Evolutionary conservation across 2,888 invertebrate species (phyloP), one percentile per base, ranked within the genome.

Genomic region (Leptinotarsa haldemani): DNA sequence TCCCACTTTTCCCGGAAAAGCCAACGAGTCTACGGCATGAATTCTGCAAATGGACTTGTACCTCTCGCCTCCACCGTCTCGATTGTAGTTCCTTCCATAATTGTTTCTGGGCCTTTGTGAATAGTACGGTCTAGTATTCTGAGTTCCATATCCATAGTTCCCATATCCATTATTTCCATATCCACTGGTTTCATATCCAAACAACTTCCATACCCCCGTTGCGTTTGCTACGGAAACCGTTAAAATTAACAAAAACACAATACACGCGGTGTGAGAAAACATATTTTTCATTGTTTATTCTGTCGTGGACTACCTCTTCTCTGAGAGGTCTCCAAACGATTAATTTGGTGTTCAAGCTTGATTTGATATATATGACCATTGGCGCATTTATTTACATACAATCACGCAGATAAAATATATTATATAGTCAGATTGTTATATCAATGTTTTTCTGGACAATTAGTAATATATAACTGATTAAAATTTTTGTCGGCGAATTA

Each of bases 11-110:
- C 90, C 88, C 81, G 93, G 89, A 88, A 91, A 90, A 2, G 90
- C 90, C 78, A 90, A 90, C 25, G 89, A 88, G 84, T 91, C 89
- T 1, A 90, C 88, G 81, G 91, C 91, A 78, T 93, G 90, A 9
- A 93, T 91, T 72, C 91, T 89, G 83, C 94, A 94, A 78, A 94
- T 91, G 68, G 92, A 91, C 83, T 91, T 92, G 87, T 91, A 94
- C 1, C 92, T 89, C 80, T 91, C 90, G 52, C 88, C 89, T 18
- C 87, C 90, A 81, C 82, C 84, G 48, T 81, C 78, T 40, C 74
- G 72, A 71, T 78, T 76, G 69, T 80, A 77, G 65, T 77, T 78
- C 71, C 78, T 80, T 52, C 80, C 80, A 56, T 77, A 69, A 47
- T 76, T 67, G 30, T 71, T 64, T 58, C 77, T 74, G 4, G 75